Evolutionary conservation across 2,797 vertebrate genomes (phyloP), one percentile per base, ranked within the genome.

Genomic region (Numenius phaeopus): DNA sequence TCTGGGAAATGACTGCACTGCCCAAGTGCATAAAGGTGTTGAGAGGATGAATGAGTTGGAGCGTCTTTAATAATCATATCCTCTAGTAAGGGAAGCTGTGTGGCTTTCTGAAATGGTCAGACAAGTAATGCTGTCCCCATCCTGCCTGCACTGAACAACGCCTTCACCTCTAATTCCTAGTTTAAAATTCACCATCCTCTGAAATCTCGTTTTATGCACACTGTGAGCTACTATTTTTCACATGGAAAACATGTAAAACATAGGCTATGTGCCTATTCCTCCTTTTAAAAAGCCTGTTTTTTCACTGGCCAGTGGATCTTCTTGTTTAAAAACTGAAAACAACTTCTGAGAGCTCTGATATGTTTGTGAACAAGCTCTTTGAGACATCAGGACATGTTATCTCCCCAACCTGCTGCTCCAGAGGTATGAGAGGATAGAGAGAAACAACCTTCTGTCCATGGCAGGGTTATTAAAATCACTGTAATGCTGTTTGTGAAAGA

Each of bases 31-130:
- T 42, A 32, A 80, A 22, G 16, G 24, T 27, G n/a, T 24, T 54
- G 67, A 44, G 79, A 27, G 46, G 22, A 69, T 34, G 49, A 54
- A 73, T 0, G 2, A 0, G 0, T 49, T 62, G n/a, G 5, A 73
- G 6, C 20, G 30, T 39, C 70, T 69, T 37, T 80, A 70, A 32
- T 50, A 71, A 32, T 29, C 3, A 2, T 9, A 44, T 23, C 14
- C 4, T 61, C 10, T 44, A 40, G 29, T 46, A 42, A 82, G 9
- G 64, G 37, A 52, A 49, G 47, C 14, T 52, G 17, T 11, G 46
- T 30, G 58, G n/a, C 34, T 77, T 44, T 50, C 77, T 86, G 82
- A 61, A 49, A 30, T 9, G 20, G 17, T 24, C 14, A 15, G 30
- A 34, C 7, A 39, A 32, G 21, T 34, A 52, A 32, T 14, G 16